Percentiles rank a stretch among this genome's conserved stretches.
These are phyloP conservation scores for Aldrovandia affinis DNA, from an alignment of 2,797 vertebrate genomes.

Conservation along the genomic window DNA sequence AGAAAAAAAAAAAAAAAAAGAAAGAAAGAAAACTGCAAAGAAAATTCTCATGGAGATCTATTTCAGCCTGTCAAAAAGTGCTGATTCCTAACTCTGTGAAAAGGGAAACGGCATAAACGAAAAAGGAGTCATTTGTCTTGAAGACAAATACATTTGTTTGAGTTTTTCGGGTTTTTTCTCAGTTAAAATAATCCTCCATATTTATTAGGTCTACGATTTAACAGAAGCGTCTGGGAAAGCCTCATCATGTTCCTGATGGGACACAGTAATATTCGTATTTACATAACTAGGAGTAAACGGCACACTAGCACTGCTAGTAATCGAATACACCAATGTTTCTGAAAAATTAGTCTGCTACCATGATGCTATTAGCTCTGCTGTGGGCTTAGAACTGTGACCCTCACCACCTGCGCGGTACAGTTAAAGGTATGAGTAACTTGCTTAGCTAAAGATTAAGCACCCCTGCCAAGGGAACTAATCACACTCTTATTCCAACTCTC, in stretches of 20 bases:
- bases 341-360: too few species aligned
- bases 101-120: background rate
- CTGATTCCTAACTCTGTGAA: background rate
- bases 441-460: background rate
- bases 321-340: background rate
- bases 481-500: background rate
- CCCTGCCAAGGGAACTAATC: background rate
- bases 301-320: background rate
- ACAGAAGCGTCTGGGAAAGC: background rate
- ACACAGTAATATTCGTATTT: background rate
- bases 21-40: background rate
- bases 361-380: too few species aligned
- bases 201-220: background rate
- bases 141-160: background rate
- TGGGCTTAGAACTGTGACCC: background rate
- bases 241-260: background rate
- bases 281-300: background rate
- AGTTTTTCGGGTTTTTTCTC: background rate
- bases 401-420: background rate
- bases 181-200: background rate
- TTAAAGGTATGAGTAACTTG: background rate
- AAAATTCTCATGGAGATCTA: background rate
- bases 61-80: constrained; percentile 10
- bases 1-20: background rate
- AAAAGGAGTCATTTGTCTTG: background rate